Evolutionary conservation across 2,888 invertebrate species (phyloP).

Genomic region (Diplazon laetatorius): DNA sequence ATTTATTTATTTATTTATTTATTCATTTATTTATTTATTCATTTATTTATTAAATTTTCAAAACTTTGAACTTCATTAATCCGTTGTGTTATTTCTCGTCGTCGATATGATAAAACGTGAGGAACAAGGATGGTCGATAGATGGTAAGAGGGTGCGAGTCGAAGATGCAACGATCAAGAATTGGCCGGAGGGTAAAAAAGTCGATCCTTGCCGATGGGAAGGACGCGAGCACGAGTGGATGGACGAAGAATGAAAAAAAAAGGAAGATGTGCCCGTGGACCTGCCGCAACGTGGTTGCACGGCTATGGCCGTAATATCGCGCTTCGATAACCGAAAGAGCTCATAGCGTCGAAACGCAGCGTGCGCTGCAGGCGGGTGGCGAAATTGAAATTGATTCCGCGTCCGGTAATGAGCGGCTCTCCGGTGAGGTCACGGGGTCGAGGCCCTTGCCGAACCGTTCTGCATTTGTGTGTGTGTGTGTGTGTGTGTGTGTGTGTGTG

Average conservation of each 20-base stretch:
- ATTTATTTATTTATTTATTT: no score
- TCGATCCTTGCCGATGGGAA: conserved; percentile 51
- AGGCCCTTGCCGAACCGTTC: conserved; percentile 59
- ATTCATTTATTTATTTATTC: no score
- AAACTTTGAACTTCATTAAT: no score
- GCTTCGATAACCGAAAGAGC: conserved; percentile 30
- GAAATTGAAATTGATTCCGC: conserved; percentile 77
- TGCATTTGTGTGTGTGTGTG: conserved; percentile 15
- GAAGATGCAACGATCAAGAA: neutral
- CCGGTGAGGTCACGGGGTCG: conserved; percentile 58
- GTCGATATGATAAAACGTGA: neutral
- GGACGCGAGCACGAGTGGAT: conserved; percentile 43
- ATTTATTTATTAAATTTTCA: no score
- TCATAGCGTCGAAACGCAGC: conserved; percentile 19
- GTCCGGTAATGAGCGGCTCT: conserved; percentile 68
- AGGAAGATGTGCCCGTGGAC: conserved; percentile 23
- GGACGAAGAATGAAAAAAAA: conserved; percentile 24
- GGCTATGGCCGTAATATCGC: conserved; percentile 20
- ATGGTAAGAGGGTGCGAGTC: neutral
- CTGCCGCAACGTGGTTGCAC: conserved; percentile 57
- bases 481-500: conserved; percentile 11
- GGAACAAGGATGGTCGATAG: neutral
- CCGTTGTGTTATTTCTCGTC: no score
- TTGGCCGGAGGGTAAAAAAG: conserved; percentile 22
- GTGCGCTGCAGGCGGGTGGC: conserved; percentile 63